Evolutionary conservation across 2,888 invertebrate species (phyloP).

Genomic region (Ischnura elegans): DNA sequence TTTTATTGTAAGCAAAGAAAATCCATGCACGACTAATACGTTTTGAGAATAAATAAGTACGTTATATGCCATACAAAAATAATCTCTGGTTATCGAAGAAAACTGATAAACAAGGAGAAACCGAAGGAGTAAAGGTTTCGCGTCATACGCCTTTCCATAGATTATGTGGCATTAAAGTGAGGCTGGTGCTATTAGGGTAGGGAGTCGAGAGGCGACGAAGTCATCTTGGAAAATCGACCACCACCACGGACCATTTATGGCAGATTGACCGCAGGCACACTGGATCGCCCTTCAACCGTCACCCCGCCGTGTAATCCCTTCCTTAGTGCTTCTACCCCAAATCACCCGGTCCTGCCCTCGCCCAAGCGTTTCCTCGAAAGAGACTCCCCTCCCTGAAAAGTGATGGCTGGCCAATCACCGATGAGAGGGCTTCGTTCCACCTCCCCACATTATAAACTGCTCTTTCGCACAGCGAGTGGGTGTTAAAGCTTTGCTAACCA

Average conservation of each 20-base stretch:
- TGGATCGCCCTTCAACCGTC: neutral
- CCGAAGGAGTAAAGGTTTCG: too few species aligned
- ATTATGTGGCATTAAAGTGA: neutral
- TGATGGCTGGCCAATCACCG: neutral
- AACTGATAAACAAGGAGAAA: too few species aligned
- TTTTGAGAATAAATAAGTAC: too few species aligned
- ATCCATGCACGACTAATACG: too few species aligned
- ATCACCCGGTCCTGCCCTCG: neutral
- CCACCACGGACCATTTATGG: neutral
- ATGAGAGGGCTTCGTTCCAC: neutral
- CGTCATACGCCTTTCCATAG: neutral
- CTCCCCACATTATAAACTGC: neutral
- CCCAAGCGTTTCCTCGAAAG: neutral
- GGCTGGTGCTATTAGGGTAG: neutral
- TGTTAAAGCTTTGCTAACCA: neutral
- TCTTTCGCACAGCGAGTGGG: neutral
- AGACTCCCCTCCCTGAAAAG: neutral
- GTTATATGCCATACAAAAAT: too few species aligned
- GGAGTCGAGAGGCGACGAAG: neutral
- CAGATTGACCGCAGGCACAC: neutral
- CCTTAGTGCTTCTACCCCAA: neutral
- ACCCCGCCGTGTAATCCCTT: neutral
- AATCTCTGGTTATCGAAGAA: too few species aligned
- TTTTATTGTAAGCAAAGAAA: too few species aligned
- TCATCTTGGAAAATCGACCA: neutral